Percentiles rank a stretch among this genome's conserved stretches.
Evolutionary conservation across 2,888 invertebrate species (phyloP).

Genomic region (Nemotelus pantherinus): DNA sequence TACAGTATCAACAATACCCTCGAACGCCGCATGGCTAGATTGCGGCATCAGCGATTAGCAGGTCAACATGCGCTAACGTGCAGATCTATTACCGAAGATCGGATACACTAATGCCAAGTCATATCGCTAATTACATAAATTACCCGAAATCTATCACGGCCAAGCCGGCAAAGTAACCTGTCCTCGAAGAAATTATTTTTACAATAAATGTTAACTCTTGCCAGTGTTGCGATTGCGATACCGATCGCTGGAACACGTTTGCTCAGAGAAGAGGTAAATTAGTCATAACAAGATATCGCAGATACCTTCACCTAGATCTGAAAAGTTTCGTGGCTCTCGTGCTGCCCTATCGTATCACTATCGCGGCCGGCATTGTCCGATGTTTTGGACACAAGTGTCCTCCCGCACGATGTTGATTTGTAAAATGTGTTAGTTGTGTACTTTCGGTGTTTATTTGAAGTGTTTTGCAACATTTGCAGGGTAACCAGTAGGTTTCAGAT

Average conservation of each 20-base stretch:
- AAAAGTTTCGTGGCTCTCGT: constrained; percentile 24
- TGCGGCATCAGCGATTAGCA: background rate
- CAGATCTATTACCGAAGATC: constrained; percentile 23
- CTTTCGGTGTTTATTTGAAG: no score
- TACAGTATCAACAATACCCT: constrained; percentile 2
- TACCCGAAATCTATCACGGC: constrained; percentile 40
- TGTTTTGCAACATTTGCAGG: background rate
- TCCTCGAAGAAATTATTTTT: constrained; percentile 33
- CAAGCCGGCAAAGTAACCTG: constrained; percentile 13
- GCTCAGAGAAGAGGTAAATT: background rate
- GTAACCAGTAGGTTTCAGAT: background rate
- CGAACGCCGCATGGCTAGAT: constrained; percentile 13
- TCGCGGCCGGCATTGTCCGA: background rate
- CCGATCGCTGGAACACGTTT: constrained; percentile 10
- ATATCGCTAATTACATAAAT: constrained; percentile 40
- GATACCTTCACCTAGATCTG: constrained; percentile 33
- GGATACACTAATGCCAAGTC: constrained; percentile 22
- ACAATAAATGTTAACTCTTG: constrained; percentile 16
- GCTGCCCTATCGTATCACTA: background rate
- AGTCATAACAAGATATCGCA: constrained; percentile 17
- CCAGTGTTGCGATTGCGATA: constrained; percentile 26
- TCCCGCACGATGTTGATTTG: background rate
- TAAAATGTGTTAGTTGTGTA: constrained; percentile 1
- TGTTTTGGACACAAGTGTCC: constrained; percentile 3
- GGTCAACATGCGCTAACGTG: constrained; percentile 10